Evolutionary conservation across 2,888 invertebrate genomes (phyloP), one percentile per base, ranked within the genome.

Genomic region (Ectemnius continuus): DNA sequence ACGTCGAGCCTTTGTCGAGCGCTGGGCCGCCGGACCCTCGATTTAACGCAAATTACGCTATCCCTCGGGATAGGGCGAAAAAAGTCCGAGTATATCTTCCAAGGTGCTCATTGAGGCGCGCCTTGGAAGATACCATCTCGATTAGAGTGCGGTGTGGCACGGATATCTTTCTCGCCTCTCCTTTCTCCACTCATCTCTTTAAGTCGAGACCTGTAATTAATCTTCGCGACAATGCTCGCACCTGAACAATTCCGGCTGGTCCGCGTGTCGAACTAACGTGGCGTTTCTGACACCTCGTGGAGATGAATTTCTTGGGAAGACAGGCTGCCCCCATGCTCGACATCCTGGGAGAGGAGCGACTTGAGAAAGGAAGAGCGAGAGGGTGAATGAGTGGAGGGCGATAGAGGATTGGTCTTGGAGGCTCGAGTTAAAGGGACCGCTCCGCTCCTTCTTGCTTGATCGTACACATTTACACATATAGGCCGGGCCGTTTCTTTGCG

Each of bases 11-110:
- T 52, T 52, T 52, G 52, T 52, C 16, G 52, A 16, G 16, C 14
- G 0, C 52, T 0, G 1, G 1, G n/a, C 52, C 16, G 16, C 16
- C 16, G n/a, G 52, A 16, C 52, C 52, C 52, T 52, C 52, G 52
- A 52, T 52, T 52, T 52, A 52, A 52, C 52, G 52, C 52, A 52
- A 52, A 52, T 52, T 52, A 52, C 52, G 52, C 52, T 52, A 52
- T 52, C 52, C 52, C 52, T 11, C 13, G 52, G 16, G 52, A 52
- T 14, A 11, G 52, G 52, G 16, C 52, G n/a, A 52, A 52, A 52
- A 52, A 52, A 52, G n/a, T 13, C 52, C 14, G 4, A 52, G 52
- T 52, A 52, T 52, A 52, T 52, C 52, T 16, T 52, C 52, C n/a
- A 52, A 52, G 52, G 52, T 52, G 6, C 16, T 52, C n/a, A 16